These are phyloP conservation scores for Lacerta viridis DNA, from an alignment of 2,797 vertebrate genomes.

Conservation along the genomic window DNA sequence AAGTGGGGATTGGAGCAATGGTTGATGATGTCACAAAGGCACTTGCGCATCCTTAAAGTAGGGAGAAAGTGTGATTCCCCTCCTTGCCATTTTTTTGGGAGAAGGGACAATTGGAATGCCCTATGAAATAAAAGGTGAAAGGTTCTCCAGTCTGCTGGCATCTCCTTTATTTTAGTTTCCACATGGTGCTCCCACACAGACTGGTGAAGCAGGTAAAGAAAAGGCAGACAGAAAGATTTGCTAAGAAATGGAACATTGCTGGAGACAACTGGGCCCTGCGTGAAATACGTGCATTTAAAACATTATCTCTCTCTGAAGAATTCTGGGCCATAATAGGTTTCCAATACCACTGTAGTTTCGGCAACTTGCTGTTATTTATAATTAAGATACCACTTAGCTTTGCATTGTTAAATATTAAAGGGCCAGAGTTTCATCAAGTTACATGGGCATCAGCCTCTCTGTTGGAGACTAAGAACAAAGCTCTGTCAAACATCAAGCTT, in stretches of 20 bases:
- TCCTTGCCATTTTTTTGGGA: background rate
- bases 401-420: slow-evolving; percentile 52
- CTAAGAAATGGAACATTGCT: background rate
- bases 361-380: slow-evolving; percentile 57
- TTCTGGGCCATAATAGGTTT: slow-evolving; percentile 33
- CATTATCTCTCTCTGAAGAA: background rate
- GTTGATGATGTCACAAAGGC: background rate
- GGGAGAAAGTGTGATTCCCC: background rate
- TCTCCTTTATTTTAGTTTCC: background rate
- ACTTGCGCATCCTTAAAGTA: background rate
- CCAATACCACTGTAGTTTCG: slow-evolving; percentile 45
- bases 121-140: background rate
- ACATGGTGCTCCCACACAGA: too few relatives aligned
- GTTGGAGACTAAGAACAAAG: slow-evolving; percentile 40
- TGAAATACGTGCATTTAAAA: background rate
- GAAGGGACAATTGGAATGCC: too few relatives aligned
- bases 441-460: slow-evolving; percentile 22
- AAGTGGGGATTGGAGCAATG: too few relatives aligned
- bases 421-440: slow-evolving; percentile 17
- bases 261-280: background rate
- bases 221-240: background rate
- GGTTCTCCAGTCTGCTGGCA: background rate
- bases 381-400: slow-evolving; percentile 59
- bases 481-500: slow-evolving; percentile 40
- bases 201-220: background rate